A percentile compares a stretch with the other conserved stretches of the same genome.
Evolutionary conservation across 2,888 invertebrate genomes (phyloP).

Genomic region (Amiota minor): DNA sequence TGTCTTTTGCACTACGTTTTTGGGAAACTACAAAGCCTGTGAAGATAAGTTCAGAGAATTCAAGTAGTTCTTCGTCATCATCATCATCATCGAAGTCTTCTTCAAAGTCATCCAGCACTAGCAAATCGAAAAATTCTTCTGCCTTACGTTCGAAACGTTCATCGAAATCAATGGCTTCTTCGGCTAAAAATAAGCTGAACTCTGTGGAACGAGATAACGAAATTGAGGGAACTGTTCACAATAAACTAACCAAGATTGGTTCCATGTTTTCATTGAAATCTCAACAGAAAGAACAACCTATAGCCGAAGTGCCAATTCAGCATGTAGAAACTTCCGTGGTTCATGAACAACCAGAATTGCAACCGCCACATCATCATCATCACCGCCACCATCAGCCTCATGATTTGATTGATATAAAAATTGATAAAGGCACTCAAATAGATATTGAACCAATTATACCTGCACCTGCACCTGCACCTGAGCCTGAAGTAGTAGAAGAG

Average conservation of each 20-base stretch:
- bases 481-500: slow-evolving; percentile 14
- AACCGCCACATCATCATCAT: background rate
- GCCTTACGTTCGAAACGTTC: slow-evolving; percentile 54
- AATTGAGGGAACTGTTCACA: slow-evolving; percentile 60
- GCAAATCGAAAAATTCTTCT: slow-evolving; percentile 45
- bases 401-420: slow-evolving; percentile 43
- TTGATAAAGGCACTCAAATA: slow-evolving; percentile 58
- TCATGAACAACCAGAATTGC: background rate
- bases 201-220: slow-evolving; percentile 50
- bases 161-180: slow-evolving; percentile 60
- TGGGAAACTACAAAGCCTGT: slow-evolving; percentile 84
- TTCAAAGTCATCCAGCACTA: slow-evolving; percentile 49
- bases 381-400: slow-evolving; percentile 44
- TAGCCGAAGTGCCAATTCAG: background rate
- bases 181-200: slow-evolving; percentile 63
- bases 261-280: slow-evolving; percentile 71
- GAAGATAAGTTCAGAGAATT: slow-evolving; percentile 60
- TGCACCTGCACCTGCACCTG: slow-evolving; percentile 20
- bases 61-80: slow-evolving; percentile 52
- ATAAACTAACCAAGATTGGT: slow-evolving; percentile 67
- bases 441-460: slow-evolving; percentile 31
- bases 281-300: slow-evolving; percentile 41
- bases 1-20: slow-evolving; percentile 82
- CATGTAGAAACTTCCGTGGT: slow-evolving; percentile 27
- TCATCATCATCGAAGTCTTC: slow-evolving; percentile 53